A percentile compares a stretch with the other conserved stretches of the same genome.
phyloP scores from a whole-genome alignment of 2,113 vertebrate species.

The Amphiprion percula region DNA sequence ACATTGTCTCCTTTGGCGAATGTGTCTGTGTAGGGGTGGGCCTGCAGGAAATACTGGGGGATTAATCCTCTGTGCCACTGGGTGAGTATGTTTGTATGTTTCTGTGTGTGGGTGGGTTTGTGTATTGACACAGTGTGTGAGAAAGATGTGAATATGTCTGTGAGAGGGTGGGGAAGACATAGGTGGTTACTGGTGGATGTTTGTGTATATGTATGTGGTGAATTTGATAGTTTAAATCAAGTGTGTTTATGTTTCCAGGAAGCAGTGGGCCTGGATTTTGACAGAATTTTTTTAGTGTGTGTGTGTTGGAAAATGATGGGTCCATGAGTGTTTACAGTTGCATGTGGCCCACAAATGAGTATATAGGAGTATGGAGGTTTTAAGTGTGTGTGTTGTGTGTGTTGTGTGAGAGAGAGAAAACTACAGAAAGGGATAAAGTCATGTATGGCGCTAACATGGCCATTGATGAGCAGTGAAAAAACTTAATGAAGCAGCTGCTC shows the following conservation, averaged over 20 bases:
- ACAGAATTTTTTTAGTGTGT: neutral
- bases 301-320: neutral
- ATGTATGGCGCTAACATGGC: conserved; percentile 52
- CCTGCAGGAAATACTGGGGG: conserved; percentile 69
- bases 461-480: conserved; percentile 77
- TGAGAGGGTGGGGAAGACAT: conserved; percentile 3
- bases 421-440: conserved; percentile 53
- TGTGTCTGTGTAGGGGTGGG: conserved; percentile 58
- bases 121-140: conserved; percentile 54
- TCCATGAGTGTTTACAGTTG: conserved; percentile 27
- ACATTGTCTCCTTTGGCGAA: conserved; percentile 36
- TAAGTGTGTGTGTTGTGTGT: neutral
- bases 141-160: conserved; percentile 29
- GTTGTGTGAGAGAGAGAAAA: conserved; percentile 10
- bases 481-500: conserved; percentile 76
- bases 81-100: conserved; percentile 50
- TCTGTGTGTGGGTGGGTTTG: conserved; percentile 50
- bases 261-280: neutral
- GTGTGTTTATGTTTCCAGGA: conserved; percentile 49
- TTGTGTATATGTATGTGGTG: conserved; percentile 27
- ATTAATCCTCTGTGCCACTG: conserved; percentile 56
- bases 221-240: conserved; percentile 16
- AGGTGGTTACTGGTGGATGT: conserved; percentile 35
- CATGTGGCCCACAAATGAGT: neutral
- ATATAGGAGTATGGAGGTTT: neutral